Evolutionary conservation across 2,797 vertebrate genomes (phyloP), one percentile per base, ranked within the genome.

Genomic region (Microchirus variegatus): DNA sequence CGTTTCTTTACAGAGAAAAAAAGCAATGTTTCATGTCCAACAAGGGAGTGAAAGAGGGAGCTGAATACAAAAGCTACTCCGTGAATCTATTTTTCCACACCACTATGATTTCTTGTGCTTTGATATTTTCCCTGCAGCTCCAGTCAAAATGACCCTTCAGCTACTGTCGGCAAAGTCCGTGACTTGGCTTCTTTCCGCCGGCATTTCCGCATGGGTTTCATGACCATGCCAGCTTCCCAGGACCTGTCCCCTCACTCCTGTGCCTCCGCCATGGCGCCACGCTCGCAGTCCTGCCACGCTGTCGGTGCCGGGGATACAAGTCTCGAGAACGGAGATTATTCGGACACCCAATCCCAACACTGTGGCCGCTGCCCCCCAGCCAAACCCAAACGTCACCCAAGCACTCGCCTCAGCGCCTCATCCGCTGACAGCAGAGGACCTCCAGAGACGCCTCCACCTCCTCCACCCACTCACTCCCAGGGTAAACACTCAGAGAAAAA

Each of bases 211-310:
- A 95, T 97, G 95, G 96, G 96, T 56, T 97, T 97, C 87, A 95
- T 97, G 95, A 97, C 96, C 16, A 97, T 97, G 96, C 96, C 96
- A 0, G 95, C 95, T 43, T 97, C 95, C 65, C 95, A 97, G 92
- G 96, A 97, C 85, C 95, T 96, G 38, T 94, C 94, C 16, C 94
- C 95, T 16, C 94, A 95, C 84, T 95, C 96, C 52, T 97, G 96
- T 83, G 94, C 93, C 83, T 93, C 94, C 2, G 93, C 94, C 79
- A 96, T 97, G 96, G 95, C 96, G 10, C 95, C 96, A 0, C 95
- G 96, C 67, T 97, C 96, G 1, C 96, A 96, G 75, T 97, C 96
- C 68, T 97, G 96, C 87, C 96, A 97, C 42, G 96, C 96, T 0
- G 96, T 97, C 16, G 94, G 96, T 19, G 93, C 94, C 7, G 92